Percentiles rank a stretch among this genome's conserved stretches.
Conservation (phyloP, 1,140 invertebrate species). For the Cydia splendana region DNA sequence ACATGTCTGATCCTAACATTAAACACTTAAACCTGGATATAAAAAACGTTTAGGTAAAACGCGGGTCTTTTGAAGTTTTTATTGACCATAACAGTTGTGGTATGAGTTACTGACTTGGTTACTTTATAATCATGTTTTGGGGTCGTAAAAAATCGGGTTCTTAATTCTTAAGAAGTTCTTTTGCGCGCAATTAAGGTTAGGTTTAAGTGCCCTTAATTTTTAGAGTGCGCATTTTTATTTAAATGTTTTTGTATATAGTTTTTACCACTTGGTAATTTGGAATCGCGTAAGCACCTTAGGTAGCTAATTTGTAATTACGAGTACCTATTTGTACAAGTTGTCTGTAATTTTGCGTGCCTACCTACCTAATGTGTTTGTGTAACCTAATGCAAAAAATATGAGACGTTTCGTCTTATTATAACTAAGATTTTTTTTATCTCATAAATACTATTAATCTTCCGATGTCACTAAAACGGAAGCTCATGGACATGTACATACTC, state of each 20-base stretch:
- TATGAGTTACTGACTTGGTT: conserved; percentile 4
- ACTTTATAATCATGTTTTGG: conserved; percentile 14
- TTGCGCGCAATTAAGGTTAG: conserved; percentile 9
- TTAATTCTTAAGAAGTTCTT: conserved; percentile 3
- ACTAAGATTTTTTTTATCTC: too few species aligned
- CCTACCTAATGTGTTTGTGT: too few species aligned
- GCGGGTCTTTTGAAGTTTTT: conserved; percentile 20
- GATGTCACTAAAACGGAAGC: too few species aligned
- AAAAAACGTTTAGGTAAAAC: conserved; percentile 9
- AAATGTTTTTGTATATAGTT: background rate
- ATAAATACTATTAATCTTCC: too few species aligned
- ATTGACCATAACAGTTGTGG: conserved; percentile 15
- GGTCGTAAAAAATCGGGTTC: conserved; percentile 8
- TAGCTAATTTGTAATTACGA: too few species aligned
- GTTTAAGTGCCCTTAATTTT: background rate
- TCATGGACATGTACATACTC: too few species aligned
- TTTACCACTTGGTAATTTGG: background rate
- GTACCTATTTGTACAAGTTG: too few species aligned
- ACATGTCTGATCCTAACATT: background rate
- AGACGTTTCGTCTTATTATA: too few species aligned
- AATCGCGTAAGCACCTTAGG: background rate
- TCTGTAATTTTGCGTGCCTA: too few species aligned
- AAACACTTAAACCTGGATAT: background rate
- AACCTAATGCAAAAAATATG: too few species aligned
- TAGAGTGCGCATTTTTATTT: background rate